Base-by-base conservation (phyloP, 2,113 vertebrate species). In the Tretioscincus oriximinensis region DNA sequence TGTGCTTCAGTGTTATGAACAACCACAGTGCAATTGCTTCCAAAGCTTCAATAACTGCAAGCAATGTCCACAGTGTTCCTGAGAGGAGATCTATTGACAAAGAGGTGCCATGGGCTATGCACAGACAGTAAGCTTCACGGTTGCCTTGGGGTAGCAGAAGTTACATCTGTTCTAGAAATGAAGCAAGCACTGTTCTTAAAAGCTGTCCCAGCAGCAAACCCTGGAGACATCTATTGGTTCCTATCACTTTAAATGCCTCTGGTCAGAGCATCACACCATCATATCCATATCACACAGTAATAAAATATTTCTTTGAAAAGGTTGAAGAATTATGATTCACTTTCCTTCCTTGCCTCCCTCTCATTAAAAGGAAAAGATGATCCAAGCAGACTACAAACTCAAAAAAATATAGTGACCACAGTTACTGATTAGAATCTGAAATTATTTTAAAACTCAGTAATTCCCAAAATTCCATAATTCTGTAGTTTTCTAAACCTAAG, bases 211-310 rank as follows among this genome's bases (percentile, higher is more conserved):
- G 78, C 45, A 88, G 58, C 28, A 81, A 1, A 5, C 6, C 18
- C 2, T 81, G 54, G 87, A 86, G 82, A 68, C 8, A 35, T 73
- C 60, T 49, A 1, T 69, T 76, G 66, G 7, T 67, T 58, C 89
- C 58, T 76, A 51, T 47, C 49, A 78, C 78, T 84, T 85, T 83
- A 86, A 41, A 81, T 82, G 29, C 84, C 31, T 69, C 29, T 8
- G 77, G 78, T 61, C 73, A 26, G 67, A 47, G 10, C 84, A 76
- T 86, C 72, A 10, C 12, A 90, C 63, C 86, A 31, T 85, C 49
- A 68, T 51, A 16, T 31, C n/a, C 14, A 80, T 84, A 78, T 76
- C 85, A 85, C 58, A 78, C 75, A 81, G 80, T 45, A 54, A 31
- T 73, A 28, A 68, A 45, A 74, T 84, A 83, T 41, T 49, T 76